phyloP scores from a whole-genome alignment of 2,797 vertebrate species.

The Scomberomorus guttatus region DNA sequence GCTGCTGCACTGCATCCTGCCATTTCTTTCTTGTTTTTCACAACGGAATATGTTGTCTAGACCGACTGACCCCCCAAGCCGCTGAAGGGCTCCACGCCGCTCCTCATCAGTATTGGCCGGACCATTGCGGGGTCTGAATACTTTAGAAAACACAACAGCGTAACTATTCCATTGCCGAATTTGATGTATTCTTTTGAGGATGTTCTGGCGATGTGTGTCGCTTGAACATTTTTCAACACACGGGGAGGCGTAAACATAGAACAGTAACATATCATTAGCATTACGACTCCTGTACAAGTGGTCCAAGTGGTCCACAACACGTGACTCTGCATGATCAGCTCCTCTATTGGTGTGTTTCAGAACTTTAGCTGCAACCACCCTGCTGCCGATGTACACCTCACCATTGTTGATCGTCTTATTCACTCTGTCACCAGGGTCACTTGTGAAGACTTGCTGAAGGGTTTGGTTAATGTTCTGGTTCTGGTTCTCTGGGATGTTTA shows the following conservation, averaged over 20 bases:
- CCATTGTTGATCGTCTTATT: neutral
- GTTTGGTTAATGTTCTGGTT: too few relatives aligned
- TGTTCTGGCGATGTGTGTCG: fast-evolving
- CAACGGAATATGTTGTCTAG: neutral
- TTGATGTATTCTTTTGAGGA: too few relatives aligned
- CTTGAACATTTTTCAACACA: too few relatives aligned
- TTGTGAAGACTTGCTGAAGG: neutral
- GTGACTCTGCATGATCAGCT: neutral
- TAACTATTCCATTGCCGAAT: too few relatives aligned
- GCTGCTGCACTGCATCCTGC: neutral
- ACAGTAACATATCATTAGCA: too few relatives aligned
- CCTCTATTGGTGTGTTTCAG: too few relatives aligned
- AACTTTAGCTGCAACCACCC: neutral
- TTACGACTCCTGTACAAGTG: neutral
- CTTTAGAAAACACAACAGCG: too few relatives aligned
- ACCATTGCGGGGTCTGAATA: too few relatives aligned
- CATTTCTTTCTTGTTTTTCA: too few relatives aligned
- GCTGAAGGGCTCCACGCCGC: too few relatives aligned
- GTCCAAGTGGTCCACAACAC: neutral
- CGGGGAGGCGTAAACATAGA: too few relatives aligned
- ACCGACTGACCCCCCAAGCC: neutral
- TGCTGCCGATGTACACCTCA: neutral
- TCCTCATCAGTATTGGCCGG: too few relatives aligned
- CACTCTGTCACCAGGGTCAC: neutral
- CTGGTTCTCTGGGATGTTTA: neutral